Conservation (phyloP, 2,797 vertebrate genomes). For the Betta splendens region DNA sequence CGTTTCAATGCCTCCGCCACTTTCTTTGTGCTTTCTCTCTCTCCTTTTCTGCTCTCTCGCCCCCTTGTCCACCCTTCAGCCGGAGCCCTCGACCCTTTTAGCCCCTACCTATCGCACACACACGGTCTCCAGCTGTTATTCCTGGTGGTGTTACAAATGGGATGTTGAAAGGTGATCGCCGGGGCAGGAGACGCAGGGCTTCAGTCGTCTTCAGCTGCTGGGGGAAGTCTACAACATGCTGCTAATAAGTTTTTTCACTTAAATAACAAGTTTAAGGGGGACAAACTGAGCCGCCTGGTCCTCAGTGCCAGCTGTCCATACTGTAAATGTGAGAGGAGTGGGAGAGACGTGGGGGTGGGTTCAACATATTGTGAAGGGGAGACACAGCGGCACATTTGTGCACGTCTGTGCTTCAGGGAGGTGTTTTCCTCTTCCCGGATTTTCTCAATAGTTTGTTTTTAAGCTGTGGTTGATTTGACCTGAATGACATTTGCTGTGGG, state of each 20-base stretch:
- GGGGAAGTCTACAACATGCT: conserved; percentile 53
- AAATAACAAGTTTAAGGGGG: conserved; percentile 23
- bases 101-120: conserved; percentile 27
- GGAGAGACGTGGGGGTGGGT: conserved; percentile 77
- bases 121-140: conserved; percentile 80
- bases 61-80: conserved; percentile 40
- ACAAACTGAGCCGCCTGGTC: conserved; percentile 38
- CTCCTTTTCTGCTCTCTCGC: conserved; percentile 40
- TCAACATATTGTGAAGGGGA: too few species aligned
- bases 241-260: too few species aligned
- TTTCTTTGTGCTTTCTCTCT: conserved; percentile 55
- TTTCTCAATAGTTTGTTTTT: too few species aligned
- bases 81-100: conserved; percentile 30
- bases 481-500: not conserved
- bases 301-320: conserved; percentile 79
- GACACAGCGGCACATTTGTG: too few species aligned
- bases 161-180: conserved; percentile 82
- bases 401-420: too few species aligned
- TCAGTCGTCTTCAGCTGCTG: conserved; percentile 62
- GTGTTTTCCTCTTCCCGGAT: too few species aligned
- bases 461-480: not conserved
- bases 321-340: conserved; percentile 77
- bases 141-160: conserved; percentile 83
- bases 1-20: conserved; percentile 58
- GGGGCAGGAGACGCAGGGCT: conserved; percentile 74